Percentiles rank a stretch among this genome's conserved stretches.
Conservation (phyloP, 2,113 vertebrate genomes). For the Nycticebus coucang region DNA sequence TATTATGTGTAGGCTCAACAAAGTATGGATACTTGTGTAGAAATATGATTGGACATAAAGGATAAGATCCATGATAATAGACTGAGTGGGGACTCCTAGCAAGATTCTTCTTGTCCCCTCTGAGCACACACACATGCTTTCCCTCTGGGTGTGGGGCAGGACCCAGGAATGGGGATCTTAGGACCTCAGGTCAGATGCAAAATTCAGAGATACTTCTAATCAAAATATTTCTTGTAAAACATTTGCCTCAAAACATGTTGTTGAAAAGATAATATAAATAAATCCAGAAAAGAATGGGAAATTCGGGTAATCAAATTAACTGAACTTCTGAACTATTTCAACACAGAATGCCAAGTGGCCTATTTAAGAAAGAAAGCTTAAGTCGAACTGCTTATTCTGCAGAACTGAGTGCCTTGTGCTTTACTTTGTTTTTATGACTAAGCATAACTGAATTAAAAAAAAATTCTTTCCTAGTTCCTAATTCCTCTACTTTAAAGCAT, state of each 20-base stretch:
- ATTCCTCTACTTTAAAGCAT: slow-evolving; percentile 3
- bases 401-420: slow-evolving; percentile 32
- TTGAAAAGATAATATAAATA: not conserved
- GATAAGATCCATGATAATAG: no score
- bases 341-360: not conserved
- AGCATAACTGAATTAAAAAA: slow-evolving; percentile 58
- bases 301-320: not conserved
- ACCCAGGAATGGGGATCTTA: no score
- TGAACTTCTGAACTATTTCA: slow-evolving; percentile 41
- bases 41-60: no score
- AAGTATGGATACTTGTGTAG: no score
- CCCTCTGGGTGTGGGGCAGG: no score
- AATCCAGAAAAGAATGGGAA: not conserved
- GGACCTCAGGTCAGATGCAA: not conserved
- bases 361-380: slow-evolving; percentile 31
- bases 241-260: not conserved
- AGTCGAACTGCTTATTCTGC: slow-evolving; percentile 27
- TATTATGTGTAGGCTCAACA: no score
- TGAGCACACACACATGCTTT: no score
- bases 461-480: slow-evolving; percentile 16
- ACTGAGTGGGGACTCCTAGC: no score
- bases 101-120: no score
- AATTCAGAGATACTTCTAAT: not conserved
- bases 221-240: slow-evolving; percentile 41
- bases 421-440: slow-evolving; percentile 52